Evolutionary conservation across 2,888 invertebrate species (phyloP).

Genomic region (Conomelus anceps): DNA sequence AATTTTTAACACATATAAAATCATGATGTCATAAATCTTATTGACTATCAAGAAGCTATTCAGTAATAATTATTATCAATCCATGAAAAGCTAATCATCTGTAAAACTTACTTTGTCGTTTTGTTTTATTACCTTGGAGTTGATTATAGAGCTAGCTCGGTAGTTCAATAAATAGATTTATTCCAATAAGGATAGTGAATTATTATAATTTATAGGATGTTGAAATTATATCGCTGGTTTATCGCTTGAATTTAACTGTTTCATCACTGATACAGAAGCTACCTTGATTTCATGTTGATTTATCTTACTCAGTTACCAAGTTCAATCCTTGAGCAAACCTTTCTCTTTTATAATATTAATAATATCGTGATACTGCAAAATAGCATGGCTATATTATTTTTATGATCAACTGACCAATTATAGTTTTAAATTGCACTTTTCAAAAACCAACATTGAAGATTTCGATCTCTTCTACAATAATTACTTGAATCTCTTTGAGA

Average conservation of each 20-base stretch:
- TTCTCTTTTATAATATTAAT: not conserved
- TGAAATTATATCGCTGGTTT: not conserved
- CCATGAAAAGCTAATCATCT: too few species aligned
- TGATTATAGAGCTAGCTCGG: not conserved
- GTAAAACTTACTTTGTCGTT: not conserved
- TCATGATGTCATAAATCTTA: too few species aligned
- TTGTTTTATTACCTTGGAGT: not conserved
- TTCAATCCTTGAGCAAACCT: not conserved
- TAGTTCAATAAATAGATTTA: not conserved
- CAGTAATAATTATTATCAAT: not conserved
- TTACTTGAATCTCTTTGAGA: too few species aligned
- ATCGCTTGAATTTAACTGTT: not conserved
- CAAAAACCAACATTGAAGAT: too few species aligned
- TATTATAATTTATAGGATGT: not conserved
- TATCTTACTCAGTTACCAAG: not conserved
- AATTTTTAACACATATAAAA: too few species aligned
- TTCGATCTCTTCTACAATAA: too few species aligned
- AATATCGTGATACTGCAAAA: too few species aligned
- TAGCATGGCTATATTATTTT: too few species aligned
- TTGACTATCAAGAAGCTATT: too few species aligned
- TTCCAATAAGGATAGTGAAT: not conserved
- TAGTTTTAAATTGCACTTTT: too few species aligned
- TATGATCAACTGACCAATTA: too few species aligned
- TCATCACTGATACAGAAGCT: not conserved
- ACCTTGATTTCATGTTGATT: not conserved